A percentile compares a stretch with the other conserved stretches of the same genome.
Evolutionary conservation across 1,140 invertebrate genomes (phyloP).

Genomic region (Colletes latitarsis): DNA sequence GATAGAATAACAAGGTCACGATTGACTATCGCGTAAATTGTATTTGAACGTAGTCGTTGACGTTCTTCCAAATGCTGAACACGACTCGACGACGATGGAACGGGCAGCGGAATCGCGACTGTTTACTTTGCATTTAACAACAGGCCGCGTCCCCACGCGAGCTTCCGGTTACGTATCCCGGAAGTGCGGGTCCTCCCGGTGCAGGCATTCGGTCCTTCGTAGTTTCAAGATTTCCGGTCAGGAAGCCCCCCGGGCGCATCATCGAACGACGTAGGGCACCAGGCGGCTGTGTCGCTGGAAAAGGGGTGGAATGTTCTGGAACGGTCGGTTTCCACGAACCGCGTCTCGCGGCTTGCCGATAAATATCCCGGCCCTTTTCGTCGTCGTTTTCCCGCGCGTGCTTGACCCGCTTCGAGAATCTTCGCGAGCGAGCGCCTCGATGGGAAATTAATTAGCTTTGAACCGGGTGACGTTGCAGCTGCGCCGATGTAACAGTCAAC

Average conservation of each 20-base stretch:
- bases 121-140: too few species aligned
- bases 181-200: neutral
- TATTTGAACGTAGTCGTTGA: too few species aligned
- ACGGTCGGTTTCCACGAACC: too few species aligned
- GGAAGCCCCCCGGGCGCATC: neutral
- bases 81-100: too few species aligned
- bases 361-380: neutral
- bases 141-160: conserved; percentile 36
- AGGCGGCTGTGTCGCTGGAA: neutral
- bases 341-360: too few species aligned
- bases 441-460: conserved; percentile 3
- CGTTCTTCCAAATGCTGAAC: too few species aligned
- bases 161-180: neutral
- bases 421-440: neutral
- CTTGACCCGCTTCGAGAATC: neutral
- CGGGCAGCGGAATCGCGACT: too few species aligned
- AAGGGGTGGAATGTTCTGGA: conserved; percentile 3
- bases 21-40: too few species aligned
- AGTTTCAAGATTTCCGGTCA: neutral
- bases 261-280: neutral
- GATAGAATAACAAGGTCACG: too few species aligned
- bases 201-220: neutral
- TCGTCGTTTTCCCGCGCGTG: neutral
- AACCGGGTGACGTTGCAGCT: neutral
- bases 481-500: neutral